Percentiles rank a stretch among this genome's conserved stretches.
phyloP scores from a whole-genome alignment of 2,888 invertebrate genomes.

The Athripsodes cinereus region DNA sequence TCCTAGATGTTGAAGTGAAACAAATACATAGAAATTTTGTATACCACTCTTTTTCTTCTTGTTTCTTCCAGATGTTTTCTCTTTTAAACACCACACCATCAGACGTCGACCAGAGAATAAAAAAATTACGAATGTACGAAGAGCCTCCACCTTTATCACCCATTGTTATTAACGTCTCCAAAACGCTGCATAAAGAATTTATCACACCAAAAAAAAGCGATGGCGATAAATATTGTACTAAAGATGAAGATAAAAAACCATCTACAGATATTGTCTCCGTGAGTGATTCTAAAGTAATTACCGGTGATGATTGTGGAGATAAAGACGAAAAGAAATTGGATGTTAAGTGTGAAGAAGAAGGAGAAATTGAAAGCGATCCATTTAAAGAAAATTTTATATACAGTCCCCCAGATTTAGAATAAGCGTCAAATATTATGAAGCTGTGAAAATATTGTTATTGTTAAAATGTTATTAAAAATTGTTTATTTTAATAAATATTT shows the following conservation, averaged over 20 bases:
- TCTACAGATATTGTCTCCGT: neutral
- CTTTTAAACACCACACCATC: constrained; percentile 14
- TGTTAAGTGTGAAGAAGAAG: neutral
- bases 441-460: too few species aligned
- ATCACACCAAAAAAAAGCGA: constrained; percentile 26
- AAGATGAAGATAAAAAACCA: too few species aligned
- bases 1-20: too few species aligned
- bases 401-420: constrained; percentile 13
- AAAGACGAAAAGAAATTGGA: neutral
- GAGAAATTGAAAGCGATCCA: constrained; percentile 3
- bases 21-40: too few species aligned
- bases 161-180: constrained; percentile 40
- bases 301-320: neutral
- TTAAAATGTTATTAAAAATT: too few species aligned
- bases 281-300: neutral
- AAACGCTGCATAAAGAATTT: constrained; percentile 36
- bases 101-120: constrained; percentile 37
- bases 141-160: constrained; percentile 52
- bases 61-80: neutral
- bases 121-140: constrained; percentile 48
- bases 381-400: constrained; percentile 17
- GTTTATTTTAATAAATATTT: too few species aligned
- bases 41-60: neutral
- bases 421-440: too few species aligned
- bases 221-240: too few species aligned